These are phyloP conservation scores for Pseudeuparius sepicola DNA, from an alignment of 2,888 invertebrate genomes.

Conservation along the genomic window DNA sequence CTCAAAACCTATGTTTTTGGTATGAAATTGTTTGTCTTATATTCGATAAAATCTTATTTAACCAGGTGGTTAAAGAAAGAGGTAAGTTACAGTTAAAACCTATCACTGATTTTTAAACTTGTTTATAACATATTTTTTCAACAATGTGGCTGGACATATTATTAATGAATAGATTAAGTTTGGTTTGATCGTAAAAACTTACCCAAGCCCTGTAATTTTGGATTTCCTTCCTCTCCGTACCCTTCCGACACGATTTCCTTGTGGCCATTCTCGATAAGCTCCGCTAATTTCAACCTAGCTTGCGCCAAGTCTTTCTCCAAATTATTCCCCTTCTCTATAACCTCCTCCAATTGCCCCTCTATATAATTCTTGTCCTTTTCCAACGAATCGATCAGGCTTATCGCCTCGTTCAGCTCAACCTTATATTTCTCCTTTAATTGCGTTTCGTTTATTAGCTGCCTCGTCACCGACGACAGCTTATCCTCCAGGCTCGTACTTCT, in stretches of 20 bases:
- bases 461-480: constrained; percentile 28
- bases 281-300: constrained; percentile 39
- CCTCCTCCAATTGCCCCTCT: constrained; percentile 50
- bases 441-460: constrained; percentile 31
- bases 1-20: too few relatives aligned
- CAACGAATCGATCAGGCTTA: constrained; percentile 39
- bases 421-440: constrained; percentile 30
- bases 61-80: too few relatives aligned
- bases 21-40: too few relatives aligned
- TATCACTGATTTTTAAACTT: too few relatives aligned
- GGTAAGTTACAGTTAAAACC: too few relatives aligned
- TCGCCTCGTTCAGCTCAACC: constrained; percentile 48
- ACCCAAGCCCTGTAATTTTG: constrained; percentile 24
- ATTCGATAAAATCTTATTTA: too few relatives aligned
- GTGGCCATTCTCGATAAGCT: constrained; percentile 39
- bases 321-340: constrained; percentile 49
- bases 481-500: too few relatives aligned
- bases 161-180: too few relatives aligned
- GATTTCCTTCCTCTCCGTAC: constrained; percentile 40
- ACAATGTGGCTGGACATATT: too few relatives aligned
- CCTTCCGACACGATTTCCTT: constrained; percentile 47
- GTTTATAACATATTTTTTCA: too few relatives aligned
- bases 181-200: constrained; percentile 16
- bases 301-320: constrained; percentile 42
- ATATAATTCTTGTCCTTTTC: constrained; percentile 41